Percentiles rank a stretch among this genome's conserved stretches.
Evolutionary conservation across 1,140 invertebrate species (phyloP).

Genomic region (Penaeus indicus): DNA sequence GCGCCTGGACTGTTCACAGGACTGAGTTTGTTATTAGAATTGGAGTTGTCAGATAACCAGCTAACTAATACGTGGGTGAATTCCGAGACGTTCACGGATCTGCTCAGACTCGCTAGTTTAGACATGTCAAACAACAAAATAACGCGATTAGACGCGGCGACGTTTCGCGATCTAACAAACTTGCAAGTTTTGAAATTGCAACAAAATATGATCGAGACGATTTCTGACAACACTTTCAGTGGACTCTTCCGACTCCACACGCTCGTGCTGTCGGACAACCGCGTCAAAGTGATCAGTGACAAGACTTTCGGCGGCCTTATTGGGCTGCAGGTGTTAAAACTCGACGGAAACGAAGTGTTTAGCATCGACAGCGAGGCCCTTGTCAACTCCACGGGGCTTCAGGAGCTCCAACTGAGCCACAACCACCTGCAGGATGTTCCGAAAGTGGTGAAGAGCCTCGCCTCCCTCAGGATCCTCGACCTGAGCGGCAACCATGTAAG

Average conservation of each 20-base stretch:
- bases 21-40: slow-evolving; percentile 80
- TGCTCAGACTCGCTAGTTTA: slow-evolving; percentile 80
- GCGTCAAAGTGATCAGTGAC: slow-evolving; percentile 78
- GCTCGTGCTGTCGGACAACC: slow-evolving; percentile 81
- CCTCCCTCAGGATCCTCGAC: slow-evolving; percentile 86
- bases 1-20: slow-evolving; percentile 78
- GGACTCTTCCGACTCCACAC: slow-evolving; percentile 83
- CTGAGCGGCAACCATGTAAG: slow-evolving; percentile 90
- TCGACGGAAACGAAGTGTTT: slow-evolving; percentile 82
- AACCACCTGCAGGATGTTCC: slow-evolving; percentile 87
- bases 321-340: slow-evolving; percentile 79
- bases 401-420: slow-evolving; percentile 87
- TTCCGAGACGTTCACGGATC: slow-evolving; percentile 81
- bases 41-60: slow-evolving; percentile 84
- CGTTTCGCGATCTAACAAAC: slow-evolving; percentile 82
- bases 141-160: slow-evolving; percentile 78
- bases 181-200: slow-evolving; percentile 84
- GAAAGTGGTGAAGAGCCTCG: slow-evolving; percentile 81
- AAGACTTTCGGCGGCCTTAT: slow-evolving; percentile 81
- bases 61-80: slow-evolving; percentile 85
- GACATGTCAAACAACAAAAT: slow-evolving; percentile 83
- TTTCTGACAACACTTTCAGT: slow-evolving; percentile 81
- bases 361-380: slow-evolving; percentile 81
- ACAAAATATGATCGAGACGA: slow-evolving; percentile 80
- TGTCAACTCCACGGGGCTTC: slow-evolving; percentile 82